Base-by-base conservation (phyloP, 2,888 invertebrate species). In the Tetranychus truncatus region DNA sequence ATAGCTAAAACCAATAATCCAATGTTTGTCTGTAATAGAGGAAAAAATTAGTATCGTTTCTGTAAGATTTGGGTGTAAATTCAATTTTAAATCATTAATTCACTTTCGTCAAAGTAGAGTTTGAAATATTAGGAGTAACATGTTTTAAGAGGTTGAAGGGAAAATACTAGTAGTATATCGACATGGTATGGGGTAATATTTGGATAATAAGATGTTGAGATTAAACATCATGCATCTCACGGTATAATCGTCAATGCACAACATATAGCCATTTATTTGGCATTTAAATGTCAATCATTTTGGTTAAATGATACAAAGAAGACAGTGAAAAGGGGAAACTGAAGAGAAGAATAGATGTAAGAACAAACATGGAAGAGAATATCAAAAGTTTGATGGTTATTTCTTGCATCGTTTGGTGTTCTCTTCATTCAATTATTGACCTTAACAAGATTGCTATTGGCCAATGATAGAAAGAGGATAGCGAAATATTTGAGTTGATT, bases 1-100 rank as follows among this genome's bases (percentile, higher is more conserved):
- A 93, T 87, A 77, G 92, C 91, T 76, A 95, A 86, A 81, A 94
- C 85, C 81, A 94, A 91, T 1, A 94, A 92, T 0, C 95, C 95
- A 79, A 94, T 89, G 83, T 92, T 91, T 67, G 93, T 94, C 95
- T 95, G 86, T 45, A 86, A 86, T 79, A 73, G 73, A 6, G 24
- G 1, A 46, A 34, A 34, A 34, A 55, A 73, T 55, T 18, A 11
- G 46, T 34, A 55, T 4, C 3, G 34, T 34, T 34, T 34, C 34
- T 1, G 3, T 34, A 5, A 34, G 34, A 4, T 34, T 24, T 34
- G 2, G 34, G 34, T 34, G 34, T 34, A 34, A 34, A 34, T 34
- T 34, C 3, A 34, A 34, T 34, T 34, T 34, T 5, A 34, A 34
- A 34, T 34, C 34, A 34, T 34, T 34, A 34, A 5, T 34, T 34